Evolutionary conservation across 1,140 invertebrate genomes (phyloP).

Genomic region (Nixonia krombeini): DNA sequence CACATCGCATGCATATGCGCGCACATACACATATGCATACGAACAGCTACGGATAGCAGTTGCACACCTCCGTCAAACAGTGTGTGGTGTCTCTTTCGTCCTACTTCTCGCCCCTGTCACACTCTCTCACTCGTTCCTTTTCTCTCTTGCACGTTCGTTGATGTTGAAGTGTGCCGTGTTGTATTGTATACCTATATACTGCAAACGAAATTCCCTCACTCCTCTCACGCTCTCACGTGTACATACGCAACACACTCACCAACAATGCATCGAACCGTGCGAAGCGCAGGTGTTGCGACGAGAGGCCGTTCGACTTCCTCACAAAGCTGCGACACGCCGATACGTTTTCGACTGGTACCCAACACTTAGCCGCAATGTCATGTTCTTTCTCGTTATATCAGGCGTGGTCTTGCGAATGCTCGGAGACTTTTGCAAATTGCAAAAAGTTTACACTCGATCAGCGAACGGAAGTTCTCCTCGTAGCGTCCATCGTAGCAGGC

Average conservation of each 20-base stretch:
- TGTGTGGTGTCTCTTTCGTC: conserved; percentile 13
- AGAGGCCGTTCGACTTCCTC: too few species aligned
- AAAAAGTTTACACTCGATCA: conserved; percentile 48
- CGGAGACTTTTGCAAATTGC: neutral
- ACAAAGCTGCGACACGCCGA: too few species aligned
- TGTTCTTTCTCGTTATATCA: conserved; percentile 18
- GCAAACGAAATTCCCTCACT: conserved; percentile 20
- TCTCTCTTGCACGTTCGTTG: conserved; percentile 1
- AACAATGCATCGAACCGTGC: conserved; percentile 53
- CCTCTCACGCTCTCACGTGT: conserved; percentile 7
- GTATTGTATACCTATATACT: neutral
- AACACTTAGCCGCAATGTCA: too few species aligned
- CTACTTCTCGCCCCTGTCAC: conserved; percentile 20
- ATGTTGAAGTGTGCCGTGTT: neutral
- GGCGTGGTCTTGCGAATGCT: neutral
- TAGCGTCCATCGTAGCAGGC: conserved; percentile 49
- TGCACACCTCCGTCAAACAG: neutral
- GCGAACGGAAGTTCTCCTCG: conserved; percentile 42
- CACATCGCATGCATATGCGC: conserved; percentile 12
- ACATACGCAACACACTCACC: conserved; percentile 39
- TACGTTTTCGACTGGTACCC: too few species aligned
- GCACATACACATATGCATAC: conserved; percentile 2
- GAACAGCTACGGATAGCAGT: neutral
- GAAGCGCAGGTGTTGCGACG: conserved; percentile 44
- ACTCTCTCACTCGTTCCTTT: conserved; percentile 1